Conservation (phyloP, 2,888 invertebrate genomes). For the Chelonus formosanus region DNA sequence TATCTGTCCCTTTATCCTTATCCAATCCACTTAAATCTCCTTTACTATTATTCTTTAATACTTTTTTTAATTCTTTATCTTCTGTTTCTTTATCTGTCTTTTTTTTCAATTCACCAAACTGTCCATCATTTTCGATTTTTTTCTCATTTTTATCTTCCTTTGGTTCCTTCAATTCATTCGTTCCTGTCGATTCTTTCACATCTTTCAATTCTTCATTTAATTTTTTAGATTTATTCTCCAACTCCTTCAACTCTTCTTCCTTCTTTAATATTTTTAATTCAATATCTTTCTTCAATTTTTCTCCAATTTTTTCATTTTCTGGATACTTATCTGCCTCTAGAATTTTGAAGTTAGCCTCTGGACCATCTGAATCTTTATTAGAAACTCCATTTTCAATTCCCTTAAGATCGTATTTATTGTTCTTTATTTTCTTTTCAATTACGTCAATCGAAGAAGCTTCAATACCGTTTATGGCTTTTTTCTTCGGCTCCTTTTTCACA, state of each 20-base stretch:
- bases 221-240: no score
- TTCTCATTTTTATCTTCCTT: no score
- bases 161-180: no score
- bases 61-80: slow-evolving; percentile 36
- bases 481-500: slow-evolving; percentile 68
- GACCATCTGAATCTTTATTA: slow-evolving; percentile 10
- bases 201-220: neutral
- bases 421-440: slow-evolving; percentile 2
- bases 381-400: slow-evolving; percentile 9
- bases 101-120: slow-evolving; percentile 13
- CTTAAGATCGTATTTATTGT: slow-evolving; percentile 11
- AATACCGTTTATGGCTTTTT: slow-evolving; percentile 33
- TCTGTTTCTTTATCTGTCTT: slow-evolving; percentile 22
- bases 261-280: neutral
- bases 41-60: slow-evolving; percentile 47
- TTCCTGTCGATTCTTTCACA: no score
- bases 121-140: no score
- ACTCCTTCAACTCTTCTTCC: no score
- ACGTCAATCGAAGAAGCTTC: slow-evolving; percentile 29
- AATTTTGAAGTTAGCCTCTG: neutral
- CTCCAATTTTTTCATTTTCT: slow-evolving; percentile 42
- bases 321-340: slow-evolving; percentile 16
- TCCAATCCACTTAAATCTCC: slow-evolving; percentile 23
- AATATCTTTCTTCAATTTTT: slow-evolving; percentile 30
- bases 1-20: slow-evolving; percentile 22